Evolutionary conservation across 1,140 invertebrate species (phyloP).

Genomic region (Danaus melanippus): DNA sequence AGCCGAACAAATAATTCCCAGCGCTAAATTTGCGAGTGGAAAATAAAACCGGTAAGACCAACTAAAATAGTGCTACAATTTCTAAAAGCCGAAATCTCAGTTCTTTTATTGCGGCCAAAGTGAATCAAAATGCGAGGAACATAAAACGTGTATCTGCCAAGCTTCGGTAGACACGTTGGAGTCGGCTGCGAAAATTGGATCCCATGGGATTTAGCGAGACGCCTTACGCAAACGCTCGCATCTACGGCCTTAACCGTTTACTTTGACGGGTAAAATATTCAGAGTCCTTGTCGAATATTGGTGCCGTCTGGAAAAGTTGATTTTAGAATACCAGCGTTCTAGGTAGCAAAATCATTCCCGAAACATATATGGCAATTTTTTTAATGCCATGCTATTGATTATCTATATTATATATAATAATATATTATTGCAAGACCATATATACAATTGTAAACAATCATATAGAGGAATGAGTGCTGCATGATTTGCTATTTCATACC

Average conservation of each 20-base stretch:
- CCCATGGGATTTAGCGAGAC: constrained; percentile 48
- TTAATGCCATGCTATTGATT: no score
- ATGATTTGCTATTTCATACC: no score
- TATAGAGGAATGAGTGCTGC: no score
- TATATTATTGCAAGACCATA: no score
- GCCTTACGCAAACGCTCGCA: constrained; percentile 36
- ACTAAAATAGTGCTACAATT: constrained; percentile 18
- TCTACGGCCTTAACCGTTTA: constrained; percentile 29
- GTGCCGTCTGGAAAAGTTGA: constrained; percentile 25
- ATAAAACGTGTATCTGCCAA: constrained; percentile 36
- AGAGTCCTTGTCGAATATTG: constrained; percentile 37
- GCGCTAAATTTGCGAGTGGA: constrained; percentile 9
- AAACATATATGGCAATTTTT: no score
- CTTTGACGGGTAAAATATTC: constrained; percentile 52
- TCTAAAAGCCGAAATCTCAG: constrained; percentile 21
- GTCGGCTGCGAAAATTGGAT: constrained; percentile 53
- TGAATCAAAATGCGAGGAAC: constrained; percentile 35
- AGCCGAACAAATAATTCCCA: constrained; percentile 8
- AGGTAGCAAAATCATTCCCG: no score
- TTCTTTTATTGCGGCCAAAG: constrained; percentile 36
- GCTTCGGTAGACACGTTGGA: constrained; percentile 37
- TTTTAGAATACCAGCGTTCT: background rate
- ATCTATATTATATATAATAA: no score
- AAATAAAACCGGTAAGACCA: constrained; percentile 17
- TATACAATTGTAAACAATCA: no score